phyloP scores from a whole-genome alignment of 2,888 invertebrate genomes.

The Cryptophagus acutangulus region DNA sequence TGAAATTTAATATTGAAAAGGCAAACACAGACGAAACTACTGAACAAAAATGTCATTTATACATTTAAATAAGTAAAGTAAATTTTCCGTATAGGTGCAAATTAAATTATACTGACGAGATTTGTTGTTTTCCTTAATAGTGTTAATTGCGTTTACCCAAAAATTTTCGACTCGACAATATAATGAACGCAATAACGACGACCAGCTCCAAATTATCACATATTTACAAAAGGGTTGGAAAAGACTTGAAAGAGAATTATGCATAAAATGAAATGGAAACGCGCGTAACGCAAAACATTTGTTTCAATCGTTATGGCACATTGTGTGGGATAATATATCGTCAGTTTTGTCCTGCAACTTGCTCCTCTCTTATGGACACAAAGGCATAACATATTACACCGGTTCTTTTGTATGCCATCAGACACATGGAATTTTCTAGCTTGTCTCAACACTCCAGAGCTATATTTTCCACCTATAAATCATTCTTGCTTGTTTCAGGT shows the following conservation, averaged over 20 bases:
- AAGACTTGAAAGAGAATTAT: no score
- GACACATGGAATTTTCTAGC: constrained; percentile 39
- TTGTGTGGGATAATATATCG: constrained; percentile 47
- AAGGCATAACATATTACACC: constrained; percentile 45
- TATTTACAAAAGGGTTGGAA: constrained; percentile 22
- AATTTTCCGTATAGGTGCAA: constrained; percentile 28
- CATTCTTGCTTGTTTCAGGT: constrained; percentile 55
- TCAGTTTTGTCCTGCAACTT: constrained; percentile 46
- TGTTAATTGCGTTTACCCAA: constrained; percentile 30
- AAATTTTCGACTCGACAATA: background rate
- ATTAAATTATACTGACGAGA: constrained; percentile 30
- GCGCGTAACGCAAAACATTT: constrained; percentile 46
- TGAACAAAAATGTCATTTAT: constrained; percentile 29
- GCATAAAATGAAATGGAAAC: no score
- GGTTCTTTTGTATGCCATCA: constrained; percentile 42
- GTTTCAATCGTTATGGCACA: constrained; percentile 48
- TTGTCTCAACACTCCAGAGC: constrained; percentile 13
- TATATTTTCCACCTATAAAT: background rate
- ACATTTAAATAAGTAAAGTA: constrained; percentile 18
- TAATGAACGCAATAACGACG: constrained; percentile 2
- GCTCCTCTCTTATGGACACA: constrained; percentile 44
- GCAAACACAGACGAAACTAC: constrained; percentile 15
- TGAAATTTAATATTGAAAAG: constrained; percentile 9
- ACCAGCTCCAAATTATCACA: constrained; percentile 19
- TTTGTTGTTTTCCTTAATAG: constrained; percentile 28